Conservation (phyloP, 2,113 vertebrate genomes). For the Pampusana beccarii region DNA sequence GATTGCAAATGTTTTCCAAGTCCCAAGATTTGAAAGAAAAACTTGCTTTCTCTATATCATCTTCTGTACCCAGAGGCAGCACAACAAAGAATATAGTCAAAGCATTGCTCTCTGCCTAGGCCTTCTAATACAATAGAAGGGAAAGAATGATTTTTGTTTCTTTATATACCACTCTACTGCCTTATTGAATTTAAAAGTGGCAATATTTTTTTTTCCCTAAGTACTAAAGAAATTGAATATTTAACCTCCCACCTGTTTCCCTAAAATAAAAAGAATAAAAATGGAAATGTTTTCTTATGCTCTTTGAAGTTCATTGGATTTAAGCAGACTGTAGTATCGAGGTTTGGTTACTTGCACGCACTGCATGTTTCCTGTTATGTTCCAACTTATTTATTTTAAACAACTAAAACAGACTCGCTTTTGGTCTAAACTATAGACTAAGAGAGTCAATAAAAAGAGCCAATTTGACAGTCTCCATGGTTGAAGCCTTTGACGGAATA, state of each 20-base stretch:
- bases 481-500: conserved; percentile 41
- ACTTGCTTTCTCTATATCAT: neutral
- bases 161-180: neutral
- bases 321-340: neutral
- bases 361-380: neutral
- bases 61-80: neutral
- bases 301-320: conserved; percentile 31
- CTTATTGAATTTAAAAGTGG: neutral
- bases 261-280: conserved; percentile 24
- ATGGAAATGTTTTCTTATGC: neutral
- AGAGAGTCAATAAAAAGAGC: neutral
- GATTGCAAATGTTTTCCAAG: neutral
- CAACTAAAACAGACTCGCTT: conserved; percentile 5
- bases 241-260: conserved; percentile 13
- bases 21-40: neutral
- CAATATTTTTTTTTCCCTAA: neutral
- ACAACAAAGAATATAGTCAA: neutral
- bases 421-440: conserved; percentile 5
- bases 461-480: neutral
- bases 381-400: conserved; percentile 13
- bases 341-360: neutral
- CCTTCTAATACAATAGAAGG: neutral
- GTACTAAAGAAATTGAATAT: conserved; percentile 1
- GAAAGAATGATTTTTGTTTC: neutral
- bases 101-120: neutral